Base-by-base conservation (phyloP, 2,888 invertebrate genomes). In the Drosophila acutilabella region DNA sequence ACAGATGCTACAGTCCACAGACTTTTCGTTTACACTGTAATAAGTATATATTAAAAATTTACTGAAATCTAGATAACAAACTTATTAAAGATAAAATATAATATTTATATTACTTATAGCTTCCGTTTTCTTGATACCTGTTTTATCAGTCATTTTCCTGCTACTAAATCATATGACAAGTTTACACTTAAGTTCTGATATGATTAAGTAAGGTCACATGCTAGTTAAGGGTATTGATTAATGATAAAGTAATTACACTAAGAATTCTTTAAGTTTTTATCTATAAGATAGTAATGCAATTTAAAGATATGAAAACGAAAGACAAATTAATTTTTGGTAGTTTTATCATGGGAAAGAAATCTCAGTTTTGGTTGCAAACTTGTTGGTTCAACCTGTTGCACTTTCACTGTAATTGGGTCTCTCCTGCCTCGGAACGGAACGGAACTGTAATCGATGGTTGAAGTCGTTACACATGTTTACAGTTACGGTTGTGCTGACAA, bases 361-460 rank as follows among this genome's bases (percentile, higher is more conserved):
- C 6, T 33, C 51, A 14, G 16, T 38, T 53, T 11, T 48, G 16
- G 20, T 64, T 53, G 44, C 33, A 62, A 71, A 54, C 57, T 54
- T 51, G 52, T 47, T 47, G 45, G 40, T 52, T 40, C 53, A 72
- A 61, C 74, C 72, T 61, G 61, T 67, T 67, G 68, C 57, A 67
- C 72, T 67, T 72, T 72, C 72, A 58, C 74, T 54, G 33, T 74
- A 74, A 67, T 51, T 72, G 68, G 66, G 54, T 65, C 38, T 47
- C 36, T 53, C 36, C 23, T 30, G 30, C 30, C 30, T 42, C 38
- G 41, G 23, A 13, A 18, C 38, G 41, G 23, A 13, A 18, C 23
- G 26, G 42, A 26, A 20, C 20, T 40, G 18, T n/a, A 51, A 59
- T 52, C 42, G 56, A 41, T 53, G 64, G 16, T 38, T 51, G 58